A percentile compares a stretch with the other conserved stretches of the same genome.
These are phyloP conservation scores for Lamproptera curius DNA, from an alignment of 2,888 invertebrate genomes.

Conservation along the genomic window DNA sequence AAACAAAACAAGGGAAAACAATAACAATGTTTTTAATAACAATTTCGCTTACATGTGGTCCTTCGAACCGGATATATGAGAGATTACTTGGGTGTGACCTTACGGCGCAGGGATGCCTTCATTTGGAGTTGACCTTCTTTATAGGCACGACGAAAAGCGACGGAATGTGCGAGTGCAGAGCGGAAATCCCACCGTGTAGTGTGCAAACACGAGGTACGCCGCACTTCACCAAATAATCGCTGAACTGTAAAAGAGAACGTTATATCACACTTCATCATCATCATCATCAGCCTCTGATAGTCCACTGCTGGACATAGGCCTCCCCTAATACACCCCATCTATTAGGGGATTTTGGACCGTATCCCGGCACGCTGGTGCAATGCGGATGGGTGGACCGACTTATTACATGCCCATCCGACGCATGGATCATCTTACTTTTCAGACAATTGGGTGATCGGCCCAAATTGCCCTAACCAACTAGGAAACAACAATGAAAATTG, in stretches of 20 bases:
- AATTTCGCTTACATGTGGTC: constrained; percentile 1
- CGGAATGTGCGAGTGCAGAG: constrained; percentile 83
- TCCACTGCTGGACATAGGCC: too few relatives aligned
- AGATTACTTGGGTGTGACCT: background rate
- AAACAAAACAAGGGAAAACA: background rate
- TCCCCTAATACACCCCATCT: too few relatives aligned
- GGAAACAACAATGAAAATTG: too few relatives aligned
- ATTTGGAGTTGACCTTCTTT: constrained; percentile 31
- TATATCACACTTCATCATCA: too few relatives aligned
- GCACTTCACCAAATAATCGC: constrained; percentile 89
- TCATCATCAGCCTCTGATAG: too few relatives aligned
- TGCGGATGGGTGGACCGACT: too few relatives aligned
- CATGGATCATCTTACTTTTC: too few relatives aligned
- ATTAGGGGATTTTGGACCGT: too few relatives aligned
- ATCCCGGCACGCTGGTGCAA: too few relatives aligned
- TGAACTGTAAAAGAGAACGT: constrained; percentile 82
- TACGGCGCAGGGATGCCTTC: constrained; percentile 22
- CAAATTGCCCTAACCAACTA: too few relatives aligned
- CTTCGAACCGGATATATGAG: constrained; percentile 10
- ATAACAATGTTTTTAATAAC: constrained; percentile 1
- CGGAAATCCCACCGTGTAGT: constrained; percentile 91
- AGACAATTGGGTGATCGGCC: too few relatives aligned
- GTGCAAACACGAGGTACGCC: constrained; percentile 88
- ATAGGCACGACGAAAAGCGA: constrained; percentile 68
- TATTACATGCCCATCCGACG: too few relatives aligned